These are phyloP conservation scores for Brachionus calyciflorus DNA, from an alignment of 1,140 invertebrate genomes.

Conservation along the genomic window DNA sequence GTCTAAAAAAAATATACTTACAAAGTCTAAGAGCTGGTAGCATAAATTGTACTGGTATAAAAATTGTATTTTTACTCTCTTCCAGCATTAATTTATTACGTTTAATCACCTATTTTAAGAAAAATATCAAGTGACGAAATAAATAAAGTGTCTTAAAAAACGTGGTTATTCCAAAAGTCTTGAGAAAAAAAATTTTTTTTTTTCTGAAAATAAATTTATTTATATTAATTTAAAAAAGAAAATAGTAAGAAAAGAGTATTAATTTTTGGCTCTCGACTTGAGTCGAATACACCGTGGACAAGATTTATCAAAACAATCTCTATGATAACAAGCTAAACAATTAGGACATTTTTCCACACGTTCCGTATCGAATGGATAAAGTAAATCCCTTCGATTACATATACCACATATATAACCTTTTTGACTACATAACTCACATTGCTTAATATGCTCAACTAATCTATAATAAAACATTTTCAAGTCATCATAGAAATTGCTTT, in stretches of 20 bases:
- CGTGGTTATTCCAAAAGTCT: neutral
- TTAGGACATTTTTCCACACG: neutral
- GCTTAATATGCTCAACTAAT: neutral
- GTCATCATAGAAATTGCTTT: neutral
- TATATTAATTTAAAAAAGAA: neutral
- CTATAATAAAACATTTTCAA: neutral
- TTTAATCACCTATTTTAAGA: neutral
- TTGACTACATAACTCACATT: conserved; percentile 40
- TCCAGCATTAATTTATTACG: conserved; percentile 19
- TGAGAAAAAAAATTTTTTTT: neutral
- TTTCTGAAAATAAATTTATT: neutral
- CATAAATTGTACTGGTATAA: conserved; percentile 13
- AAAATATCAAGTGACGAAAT: neutral
- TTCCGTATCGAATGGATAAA: conserved; percentile 37
- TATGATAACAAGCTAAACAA: conserved; percentile 36
- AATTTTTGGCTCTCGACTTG: conserved; percentile 3
- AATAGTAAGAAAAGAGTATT: neutral
- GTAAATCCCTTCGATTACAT: conserved; percentile 23
- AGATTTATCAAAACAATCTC: neutral
- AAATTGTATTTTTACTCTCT: conserved; percentile 15
- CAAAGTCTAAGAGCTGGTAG: neutral
- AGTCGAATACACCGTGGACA: conserved; percentile 24
- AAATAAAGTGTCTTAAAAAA: neutral
- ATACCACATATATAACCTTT: conserved; percentile 35
- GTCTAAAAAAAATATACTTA: too few relatives aligned